These are phyloP conservation scores for Prostheceraeus crozeri DNA, from an alignment of 2,888 invertebrate species.

Conservation along the genomic window DNA sequence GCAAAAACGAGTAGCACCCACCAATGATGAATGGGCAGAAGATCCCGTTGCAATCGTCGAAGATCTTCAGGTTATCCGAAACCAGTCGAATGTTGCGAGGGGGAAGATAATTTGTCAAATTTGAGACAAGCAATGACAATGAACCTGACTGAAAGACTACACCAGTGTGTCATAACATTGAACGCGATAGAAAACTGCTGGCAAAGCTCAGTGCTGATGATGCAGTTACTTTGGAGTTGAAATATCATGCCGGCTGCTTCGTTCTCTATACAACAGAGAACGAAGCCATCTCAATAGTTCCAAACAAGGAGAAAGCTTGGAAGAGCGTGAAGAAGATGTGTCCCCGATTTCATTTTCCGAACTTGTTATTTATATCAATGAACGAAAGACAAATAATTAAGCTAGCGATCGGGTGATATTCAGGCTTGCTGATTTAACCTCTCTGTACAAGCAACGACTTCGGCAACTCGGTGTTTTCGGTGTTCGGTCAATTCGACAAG, in stretches of 20 bases:
- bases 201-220: background rate
- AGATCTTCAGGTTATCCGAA: background rate
- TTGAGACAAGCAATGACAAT: slow-evolving; percentile 6
- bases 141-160: background rate
- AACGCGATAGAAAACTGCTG: background rate
- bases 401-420: background rate
- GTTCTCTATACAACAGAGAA: slow-evolving; percentile 9
- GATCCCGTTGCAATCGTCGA: background rate
- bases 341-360: slow-evolving; percentile 2
- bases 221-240: background rate
- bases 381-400: background rate
- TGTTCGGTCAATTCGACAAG: background rate
- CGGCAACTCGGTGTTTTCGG: background rate
- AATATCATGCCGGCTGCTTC: slow-evolving; percentile 8
- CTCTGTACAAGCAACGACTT: slow-evolving; percentile 1
- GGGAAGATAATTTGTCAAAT: background rate
- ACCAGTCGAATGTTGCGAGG: background rate
- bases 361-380: background rate
- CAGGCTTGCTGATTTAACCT: background rate
- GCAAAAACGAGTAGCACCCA: background rate
- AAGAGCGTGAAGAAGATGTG: background rate
- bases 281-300: background rate
- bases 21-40: background rate
- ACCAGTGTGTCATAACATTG: background rate
- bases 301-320: background rate